These are phyloP conservation scores for Whitmania pigra DNA, from an alignment of 1,140 invertebrate genomes.

Conservation along the genomic window DNA sequence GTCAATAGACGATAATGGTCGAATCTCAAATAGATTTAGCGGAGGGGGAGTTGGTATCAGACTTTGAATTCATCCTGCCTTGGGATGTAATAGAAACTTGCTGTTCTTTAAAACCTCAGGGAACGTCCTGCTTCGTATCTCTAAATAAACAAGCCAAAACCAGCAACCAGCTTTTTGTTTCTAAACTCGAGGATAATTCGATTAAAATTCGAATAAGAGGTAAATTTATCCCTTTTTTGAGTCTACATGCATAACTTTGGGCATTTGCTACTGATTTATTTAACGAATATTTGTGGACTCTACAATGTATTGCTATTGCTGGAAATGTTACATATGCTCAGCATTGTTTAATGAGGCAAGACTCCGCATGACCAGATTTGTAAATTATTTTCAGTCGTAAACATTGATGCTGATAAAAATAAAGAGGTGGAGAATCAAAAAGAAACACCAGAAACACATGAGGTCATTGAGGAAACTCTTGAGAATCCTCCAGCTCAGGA, in stretches of 20 bases:
- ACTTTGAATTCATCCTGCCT: constrained; percentile 21
- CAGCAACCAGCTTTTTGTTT: constrained; percentile 15
- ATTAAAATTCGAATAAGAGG: constrained; percentile 21
- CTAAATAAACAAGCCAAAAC: constrained; percentile 13
- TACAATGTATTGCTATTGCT: too few relatives aligned
- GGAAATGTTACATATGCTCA: too few relatives aligned
- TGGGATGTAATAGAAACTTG: constrained; percentile 18
- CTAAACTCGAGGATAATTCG: constrained; percentile 21
- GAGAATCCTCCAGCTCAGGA: not conserved
- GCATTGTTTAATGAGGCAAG: too few relatives aligned
- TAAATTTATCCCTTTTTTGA: not conserved
- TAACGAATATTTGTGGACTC: too few relatives aligned
- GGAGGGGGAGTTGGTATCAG: constrained; percentile 16
- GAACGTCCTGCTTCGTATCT: constrained; percentile 16
- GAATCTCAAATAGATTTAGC: not conserved
- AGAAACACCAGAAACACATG: too few relatives aligned
- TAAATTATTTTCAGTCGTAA: too few relatives aligned
- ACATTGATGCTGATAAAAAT: too few relatives aligned
- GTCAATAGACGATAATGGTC: not conserved
- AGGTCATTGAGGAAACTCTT: too few relatives aligned
- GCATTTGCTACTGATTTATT: too few relatives aligned
- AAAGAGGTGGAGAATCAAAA: too few relatives aligned
- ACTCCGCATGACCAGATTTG: too few relatives aligned
- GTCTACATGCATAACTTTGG: not conserved
- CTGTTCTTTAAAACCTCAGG: constrained; percentile 7